Conservation (phyloP, 2,888 invertebrate genomes). For the Rhingia rostrata region DNA sequence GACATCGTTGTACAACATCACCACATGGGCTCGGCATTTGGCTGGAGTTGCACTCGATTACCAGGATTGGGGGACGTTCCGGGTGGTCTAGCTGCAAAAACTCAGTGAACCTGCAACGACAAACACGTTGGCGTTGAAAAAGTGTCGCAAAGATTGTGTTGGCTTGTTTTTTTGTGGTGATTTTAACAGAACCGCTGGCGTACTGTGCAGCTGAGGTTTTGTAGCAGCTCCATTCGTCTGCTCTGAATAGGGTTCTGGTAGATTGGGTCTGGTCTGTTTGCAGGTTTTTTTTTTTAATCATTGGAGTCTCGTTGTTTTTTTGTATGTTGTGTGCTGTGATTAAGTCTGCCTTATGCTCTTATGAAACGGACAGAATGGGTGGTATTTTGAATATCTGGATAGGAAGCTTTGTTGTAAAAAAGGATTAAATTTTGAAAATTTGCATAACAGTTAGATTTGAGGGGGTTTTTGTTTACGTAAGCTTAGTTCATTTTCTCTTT, state of each 20-base stretch:
- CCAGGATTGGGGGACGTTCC: no score
- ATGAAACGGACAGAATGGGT: no score
- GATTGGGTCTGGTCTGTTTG: neutral
- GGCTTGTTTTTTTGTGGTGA: neutral
- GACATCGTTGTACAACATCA: constrained; percentile 26
- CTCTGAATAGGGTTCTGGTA: neutral
- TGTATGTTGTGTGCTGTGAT: no score
- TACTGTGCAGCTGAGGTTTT: constrained; percentile 7
- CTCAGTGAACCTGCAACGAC: constrained; percentile 44
- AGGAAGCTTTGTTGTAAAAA: no score
- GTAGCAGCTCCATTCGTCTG: constrained; percentile 3
- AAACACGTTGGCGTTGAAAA: constrained; percentile 26
- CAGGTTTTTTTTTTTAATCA: no score
- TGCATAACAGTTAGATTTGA: no score
- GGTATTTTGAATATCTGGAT: no score
- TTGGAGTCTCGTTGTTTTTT: no score
- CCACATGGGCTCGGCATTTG: neutral
- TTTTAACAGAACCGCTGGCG: neutral
- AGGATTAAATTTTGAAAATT: no score
- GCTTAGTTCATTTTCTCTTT: no score
- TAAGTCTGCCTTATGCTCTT: no score
- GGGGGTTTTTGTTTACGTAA: no score
- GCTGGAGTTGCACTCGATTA: neutral
- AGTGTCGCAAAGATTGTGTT: constrained; percentile 11
- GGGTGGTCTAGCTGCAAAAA: constrained; percentile 19